These are phyloP conservation scores for Aromia moschata DNA, from an alignment of 2,888 invertebrate genomes.

Conservation along the genomic window DNA sequence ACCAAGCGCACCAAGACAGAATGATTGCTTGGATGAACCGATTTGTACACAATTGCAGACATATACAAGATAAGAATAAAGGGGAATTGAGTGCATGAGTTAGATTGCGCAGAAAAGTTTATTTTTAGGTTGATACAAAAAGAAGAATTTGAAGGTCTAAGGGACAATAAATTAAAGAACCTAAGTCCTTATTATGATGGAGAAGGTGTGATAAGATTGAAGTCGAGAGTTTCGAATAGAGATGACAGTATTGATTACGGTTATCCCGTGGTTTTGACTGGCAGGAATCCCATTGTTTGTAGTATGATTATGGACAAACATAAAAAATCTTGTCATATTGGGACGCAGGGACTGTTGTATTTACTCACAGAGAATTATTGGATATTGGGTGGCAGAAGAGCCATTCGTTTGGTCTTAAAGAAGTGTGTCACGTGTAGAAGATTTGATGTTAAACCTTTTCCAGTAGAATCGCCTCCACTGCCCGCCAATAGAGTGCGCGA, in stretches of 20 bases:
- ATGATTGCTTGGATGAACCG: background rate
- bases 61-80: background rate
- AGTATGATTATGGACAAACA: conserved; percentile 8
- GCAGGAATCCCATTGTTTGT: conserved; percentile 8
- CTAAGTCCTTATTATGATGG: background rate
- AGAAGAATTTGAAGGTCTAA: background rate
- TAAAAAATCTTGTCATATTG: conserved; percentile 17
- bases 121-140: background rate
- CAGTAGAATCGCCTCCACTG: conserved; percentile 40
- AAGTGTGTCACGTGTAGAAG: conserved; percentile 35
- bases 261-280: conserved; percentile 13
- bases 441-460: conserved; percentile 33
- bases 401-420: conserved; percentile 24
- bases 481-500: conserved; percentile 46
- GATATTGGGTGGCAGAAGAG: conserved; percentile 35
- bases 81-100: background rate
- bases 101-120: background rate
- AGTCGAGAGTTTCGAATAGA: conserved; percentile 12
- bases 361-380: conserved; percentile 34
- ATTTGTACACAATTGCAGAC: background rate
- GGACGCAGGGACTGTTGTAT: conserved; percentile 29
- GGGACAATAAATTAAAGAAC: background rate
- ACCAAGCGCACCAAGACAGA: background rate
- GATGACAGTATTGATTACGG: conserved; percentile 2
- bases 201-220: conserved; percentile 5